These are phyloP conservation scores for Nanger granti DNA, from an alignment of 2,113 vertebrate genomes.

Conservation along the genomic window DNA sequence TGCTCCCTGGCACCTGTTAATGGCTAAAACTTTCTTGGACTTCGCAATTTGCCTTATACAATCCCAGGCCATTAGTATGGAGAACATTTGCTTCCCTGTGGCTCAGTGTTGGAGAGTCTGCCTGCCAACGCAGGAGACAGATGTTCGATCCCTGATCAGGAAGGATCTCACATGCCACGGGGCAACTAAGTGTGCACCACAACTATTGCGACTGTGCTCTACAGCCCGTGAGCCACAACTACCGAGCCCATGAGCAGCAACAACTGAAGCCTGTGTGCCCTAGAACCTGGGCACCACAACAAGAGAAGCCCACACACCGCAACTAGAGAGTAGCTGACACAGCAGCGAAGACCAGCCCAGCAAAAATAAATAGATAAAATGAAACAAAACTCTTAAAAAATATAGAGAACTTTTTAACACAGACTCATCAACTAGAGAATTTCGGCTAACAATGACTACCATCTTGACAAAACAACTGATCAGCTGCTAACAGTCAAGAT, in stretches of 20 bases:
- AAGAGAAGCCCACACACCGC: not conserved
- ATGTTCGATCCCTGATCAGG: rapidly evolving
- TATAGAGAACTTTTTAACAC: not conserved
- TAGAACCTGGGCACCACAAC: not conserved
- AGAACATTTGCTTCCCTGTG: not conserved
- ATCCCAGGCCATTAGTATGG: not conserved
- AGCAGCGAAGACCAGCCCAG: not conserved
- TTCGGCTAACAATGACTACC: not conserved
- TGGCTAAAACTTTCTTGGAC: not conserved
- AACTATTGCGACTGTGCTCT: rapidly evolving
- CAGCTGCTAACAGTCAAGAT: not conserved
- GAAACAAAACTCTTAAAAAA: not conserved
- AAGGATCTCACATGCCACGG: not conserved
- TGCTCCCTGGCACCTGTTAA: not conserved
- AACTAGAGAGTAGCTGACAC: not conserved
- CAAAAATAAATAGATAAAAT: not conserved
- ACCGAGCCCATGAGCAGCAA: not conserved
- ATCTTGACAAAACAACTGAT: not conserved
- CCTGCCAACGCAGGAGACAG: not conserved
- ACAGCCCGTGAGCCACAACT: not conserved
- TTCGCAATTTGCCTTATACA: not conserved
- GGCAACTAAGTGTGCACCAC: not conserved
- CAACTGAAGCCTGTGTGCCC: not conserved
- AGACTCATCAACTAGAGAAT: not conserved
- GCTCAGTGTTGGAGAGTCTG: not conserved